Evolutionary conservation across 2,888 invertebrate genomes (phyloP).

Genomic region (Cheilosia grossa): DNA sequence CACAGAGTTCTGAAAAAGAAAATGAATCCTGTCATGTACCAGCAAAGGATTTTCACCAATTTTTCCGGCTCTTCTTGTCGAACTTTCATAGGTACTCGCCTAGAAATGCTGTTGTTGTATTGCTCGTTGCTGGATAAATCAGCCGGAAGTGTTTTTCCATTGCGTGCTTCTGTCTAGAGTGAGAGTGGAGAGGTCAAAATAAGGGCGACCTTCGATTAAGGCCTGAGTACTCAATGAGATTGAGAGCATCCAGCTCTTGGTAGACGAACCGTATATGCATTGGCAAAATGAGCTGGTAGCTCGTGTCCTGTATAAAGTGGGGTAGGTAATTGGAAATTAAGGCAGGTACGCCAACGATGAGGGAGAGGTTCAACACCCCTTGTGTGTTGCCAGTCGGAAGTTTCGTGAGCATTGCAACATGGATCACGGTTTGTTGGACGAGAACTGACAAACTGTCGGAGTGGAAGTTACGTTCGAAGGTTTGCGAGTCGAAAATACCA

Average conservation of each 20-base stretch:
- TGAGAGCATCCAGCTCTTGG: conserved; percentile 36
- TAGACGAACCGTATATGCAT: conserved; percentile 18
- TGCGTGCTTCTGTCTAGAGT: conserved; percentile 31
- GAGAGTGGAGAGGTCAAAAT: conserved; percentile 3
- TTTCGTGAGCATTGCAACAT: conserved; percentile 29
- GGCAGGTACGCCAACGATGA: conserved; percentile 12
- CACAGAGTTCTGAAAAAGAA: conserved; percentile 36
- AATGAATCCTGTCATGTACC: conserved; percentile 70
- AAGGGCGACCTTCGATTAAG: conserved; percentile 61
- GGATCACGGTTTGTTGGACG: conserved; percentile 46
- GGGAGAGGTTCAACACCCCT: background rate
- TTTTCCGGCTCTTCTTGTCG: conserved; percentile 67
- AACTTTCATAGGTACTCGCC: conserved; percentile 7
- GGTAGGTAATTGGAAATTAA: conserved; percentile 64
- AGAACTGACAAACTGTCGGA: conserved; percentile 54
- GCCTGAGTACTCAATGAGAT: conserved; percentile 55
- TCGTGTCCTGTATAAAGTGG: background rate
- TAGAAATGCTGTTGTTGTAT: conserved; percentile 4
- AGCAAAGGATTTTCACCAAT: conserved; percentile 64
- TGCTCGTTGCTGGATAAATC: conserved; percentile 52
- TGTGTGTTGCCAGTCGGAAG: conserved; percentile 18
- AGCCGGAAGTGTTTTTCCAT: conserved; percentile 55
- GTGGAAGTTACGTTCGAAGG: conserved; percentile 13
- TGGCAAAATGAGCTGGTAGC: conserved; percentile 40
- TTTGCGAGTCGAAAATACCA: background rate